A percentile compares a stretch with the other conserved stretches of the same genome.
Evolutionary conservation across 2,113 vertebrate genomes (phyloP).

Genomic region (Catharus minimus): DNA sequence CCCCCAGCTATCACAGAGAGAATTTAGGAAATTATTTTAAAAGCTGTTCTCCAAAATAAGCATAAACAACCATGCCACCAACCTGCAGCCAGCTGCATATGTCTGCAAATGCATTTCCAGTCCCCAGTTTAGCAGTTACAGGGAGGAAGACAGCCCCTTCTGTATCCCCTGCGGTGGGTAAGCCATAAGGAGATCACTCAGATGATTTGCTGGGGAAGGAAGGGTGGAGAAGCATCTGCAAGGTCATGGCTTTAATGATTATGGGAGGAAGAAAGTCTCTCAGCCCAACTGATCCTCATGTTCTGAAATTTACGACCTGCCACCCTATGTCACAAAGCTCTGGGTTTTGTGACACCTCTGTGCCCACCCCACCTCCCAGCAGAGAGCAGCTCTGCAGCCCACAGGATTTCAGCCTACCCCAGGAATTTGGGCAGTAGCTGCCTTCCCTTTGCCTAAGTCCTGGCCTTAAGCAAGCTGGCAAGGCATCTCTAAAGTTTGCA

Average conservation of each 20-base stretch:
- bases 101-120: not conserved
- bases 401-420: not conserved
- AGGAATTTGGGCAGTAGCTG: not conserved
- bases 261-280: not conserved
- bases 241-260: not conserved
- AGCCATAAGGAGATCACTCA: accelerated
- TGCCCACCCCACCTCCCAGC: not conserved
- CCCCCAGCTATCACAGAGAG: not conserved
- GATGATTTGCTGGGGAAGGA: not conserved
- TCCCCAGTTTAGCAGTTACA: not conserved
- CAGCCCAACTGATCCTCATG: not conserved
- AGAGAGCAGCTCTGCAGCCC: not conserved
- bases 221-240: not conserved
- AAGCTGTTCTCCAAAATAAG: not conserved
- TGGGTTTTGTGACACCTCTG: not conserved
- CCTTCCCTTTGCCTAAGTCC: not conserved
- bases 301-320: not conserved
- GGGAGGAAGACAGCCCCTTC: not conserved
- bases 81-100: not conserved
- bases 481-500: not conserved
- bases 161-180: accelerated
- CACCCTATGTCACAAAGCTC: accelerated
- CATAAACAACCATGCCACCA: accelerated
- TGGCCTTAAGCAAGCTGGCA: not conserved
- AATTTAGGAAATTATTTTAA: not conserved